These are phyloP conservation scores for Bombus soroeensis DNA, from an alignment of 1,140 invertebrate genomes.

Conservation along the genomic window DNA sequence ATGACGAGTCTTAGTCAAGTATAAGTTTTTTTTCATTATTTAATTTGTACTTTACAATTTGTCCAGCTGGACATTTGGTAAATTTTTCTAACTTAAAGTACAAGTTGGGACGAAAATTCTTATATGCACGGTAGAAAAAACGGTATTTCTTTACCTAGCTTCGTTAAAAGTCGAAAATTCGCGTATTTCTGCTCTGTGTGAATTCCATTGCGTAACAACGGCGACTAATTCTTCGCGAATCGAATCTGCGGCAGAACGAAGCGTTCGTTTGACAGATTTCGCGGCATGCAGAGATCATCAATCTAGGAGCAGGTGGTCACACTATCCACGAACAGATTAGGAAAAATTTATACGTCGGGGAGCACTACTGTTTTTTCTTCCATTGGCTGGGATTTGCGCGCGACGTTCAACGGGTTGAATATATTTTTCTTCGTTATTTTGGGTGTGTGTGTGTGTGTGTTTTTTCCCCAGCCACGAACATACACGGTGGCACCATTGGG, in stretches of 20 bases:
- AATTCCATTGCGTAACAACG: no score
- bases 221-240: slow-evolving; percentile 37
- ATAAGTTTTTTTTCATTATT: no score
- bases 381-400: slow-evolving; percentile 55
- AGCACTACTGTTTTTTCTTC: slow-evolving; percentile 60
- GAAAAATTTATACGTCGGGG: slow-evolving; percentile 62
- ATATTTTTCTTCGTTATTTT: slow-evolving; percentile 15
- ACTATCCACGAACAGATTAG: slow-evolving; percentile 59
- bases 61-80: no score
- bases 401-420: slow-evolving; percentile 24
- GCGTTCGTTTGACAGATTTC: slow-evolving; percentile 54
- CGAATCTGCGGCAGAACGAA: neutral
- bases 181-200: no score
- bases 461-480: slow-evolving; percentile 1
- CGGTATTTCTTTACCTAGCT: no score
- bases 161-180: no score
- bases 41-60: no score
- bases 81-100: no score
- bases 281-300: slow-evolving; percentile 53
- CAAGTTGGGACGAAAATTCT: no score
- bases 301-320: slow-evolving; percentile 67
- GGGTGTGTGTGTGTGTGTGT: neutral
- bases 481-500: neutral
- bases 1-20: no score
- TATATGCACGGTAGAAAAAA: no score